Conservation (phyloP, 2,113 vertebrate genomes). For the Trachemys scripta region DNA sequence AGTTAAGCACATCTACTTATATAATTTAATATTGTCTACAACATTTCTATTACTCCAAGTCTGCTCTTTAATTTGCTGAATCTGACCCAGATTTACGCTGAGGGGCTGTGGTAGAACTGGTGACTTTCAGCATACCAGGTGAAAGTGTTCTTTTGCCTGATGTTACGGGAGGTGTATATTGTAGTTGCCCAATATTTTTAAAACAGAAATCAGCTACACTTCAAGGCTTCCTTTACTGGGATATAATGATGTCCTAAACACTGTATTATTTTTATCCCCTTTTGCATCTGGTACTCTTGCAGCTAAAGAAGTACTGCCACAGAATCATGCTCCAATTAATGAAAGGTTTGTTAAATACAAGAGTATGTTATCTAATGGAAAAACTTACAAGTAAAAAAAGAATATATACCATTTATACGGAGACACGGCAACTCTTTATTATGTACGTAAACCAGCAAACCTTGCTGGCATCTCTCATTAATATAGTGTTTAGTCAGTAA, state of each 20-base stretch:
- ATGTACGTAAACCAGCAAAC: neutral
- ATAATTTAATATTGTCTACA: neutral
- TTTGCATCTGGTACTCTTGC: neutral
- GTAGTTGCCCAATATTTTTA: conserved; percentile 57
- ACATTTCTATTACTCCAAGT: neutral
- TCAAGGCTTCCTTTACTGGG: conserved; percentile 59
- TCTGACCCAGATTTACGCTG: neutral
- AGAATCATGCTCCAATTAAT: conserved; percentile 5
- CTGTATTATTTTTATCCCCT: conserved; percentile 48
- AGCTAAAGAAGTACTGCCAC: neutral
- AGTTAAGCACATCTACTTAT: rapidly evolving
- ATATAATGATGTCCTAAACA: conserved; percentile 39
- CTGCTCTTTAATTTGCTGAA: neutral
- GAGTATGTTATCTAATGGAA: conserved; percentile 22
- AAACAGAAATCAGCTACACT: conserved; percentile 36
- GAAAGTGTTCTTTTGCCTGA: neutral
- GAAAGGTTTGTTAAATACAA: conserved; percentile 2
- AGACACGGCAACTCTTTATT: neutral
- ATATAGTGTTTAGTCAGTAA: neutral
- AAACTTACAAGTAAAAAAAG: neutral
- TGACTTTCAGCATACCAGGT: neutral
- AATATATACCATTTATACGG: neutral
- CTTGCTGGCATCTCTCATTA: rapidly evolving
- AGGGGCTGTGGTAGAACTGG: neutral
- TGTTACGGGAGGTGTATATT: conserved; percentile 11